Conservation (phyloP, 1,140 invertebrate species). For the Drosophila melanogaster region Release_6_plus_ISO1_MT NC_004354.4:7140501-7141000, state of each 20-base stretch:
- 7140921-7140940: no score
- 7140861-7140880: neutral
- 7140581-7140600: conserved; percentile 66
- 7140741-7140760: neutral
- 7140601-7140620: conserved; percentile 40
- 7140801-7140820: neutral
- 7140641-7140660: neutral
- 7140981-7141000: neutral
- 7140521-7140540: conserved; percentile 44
- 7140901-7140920: neutral
- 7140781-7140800: neutral
- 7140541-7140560: conserved; percentile 83
- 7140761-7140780: neutral
- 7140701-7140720: conserved; percentile 21
- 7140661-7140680: neutral
- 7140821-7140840: neutral
- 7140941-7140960: conserved; percentile 1
- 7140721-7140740: neutral
- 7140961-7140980: neutral
- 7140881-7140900: no score
- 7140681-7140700: conserved; percentile 20
- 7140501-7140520: neutral
- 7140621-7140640: neutral
- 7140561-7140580: conserved; percentile 83
- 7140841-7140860: no score